Percentiles rank a stretch among this genome's conserved stretches.
These are phyloP conservation scores for Eidolon dupreanum DNA, from an alignment of 2,797 vertebrate species.

Conservation along the genomic window DNA sequence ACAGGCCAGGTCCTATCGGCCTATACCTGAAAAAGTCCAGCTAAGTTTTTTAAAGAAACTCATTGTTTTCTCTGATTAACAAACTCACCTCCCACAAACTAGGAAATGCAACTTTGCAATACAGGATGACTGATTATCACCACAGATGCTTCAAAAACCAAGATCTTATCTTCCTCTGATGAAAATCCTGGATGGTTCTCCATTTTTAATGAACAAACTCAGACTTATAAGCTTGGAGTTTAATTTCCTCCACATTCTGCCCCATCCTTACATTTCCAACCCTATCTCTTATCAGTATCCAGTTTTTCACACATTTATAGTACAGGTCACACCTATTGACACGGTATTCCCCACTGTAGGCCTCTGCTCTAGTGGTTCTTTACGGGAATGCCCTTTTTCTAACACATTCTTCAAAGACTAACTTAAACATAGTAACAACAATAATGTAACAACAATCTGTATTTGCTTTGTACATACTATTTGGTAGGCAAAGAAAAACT, in stretches of 20 bases:
- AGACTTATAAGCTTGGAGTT: conserved; percentile 25
- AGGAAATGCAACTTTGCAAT: conserved; percentile 33
- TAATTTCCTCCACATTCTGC: not conserved
- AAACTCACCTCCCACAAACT: not conserved
- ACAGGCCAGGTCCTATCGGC: not conserved
- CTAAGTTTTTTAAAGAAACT: conserved; percentile 44
- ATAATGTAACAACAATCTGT: not conserved
- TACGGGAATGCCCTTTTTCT: not conserved
- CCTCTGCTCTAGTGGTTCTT: not conserved
- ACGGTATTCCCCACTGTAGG: not conserved
- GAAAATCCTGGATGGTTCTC: not conserved
- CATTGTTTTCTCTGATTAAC: not conserved
- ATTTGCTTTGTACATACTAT: not conserved
- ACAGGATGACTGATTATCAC: not conserved
- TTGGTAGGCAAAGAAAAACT: not conserved
- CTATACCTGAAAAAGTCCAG: not conserved
- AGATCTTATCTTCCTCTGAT: not conserved
- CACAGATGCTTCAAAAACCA: not conserved
- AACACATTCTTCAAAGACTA: not conserved
- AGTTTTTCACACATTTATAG: not conserved
- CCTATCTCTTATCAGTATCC: not conserved
- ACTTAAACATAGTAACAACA: not conserved
- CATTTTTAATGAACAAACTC: not conserved
- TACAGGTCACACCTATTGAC: not conserved
- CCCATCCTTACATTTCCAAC: not conserved